Evolutionary conservation across 2,113 vertebrate genomes (phyloP).

Genomic region (Nipponia nippon): DNA sequence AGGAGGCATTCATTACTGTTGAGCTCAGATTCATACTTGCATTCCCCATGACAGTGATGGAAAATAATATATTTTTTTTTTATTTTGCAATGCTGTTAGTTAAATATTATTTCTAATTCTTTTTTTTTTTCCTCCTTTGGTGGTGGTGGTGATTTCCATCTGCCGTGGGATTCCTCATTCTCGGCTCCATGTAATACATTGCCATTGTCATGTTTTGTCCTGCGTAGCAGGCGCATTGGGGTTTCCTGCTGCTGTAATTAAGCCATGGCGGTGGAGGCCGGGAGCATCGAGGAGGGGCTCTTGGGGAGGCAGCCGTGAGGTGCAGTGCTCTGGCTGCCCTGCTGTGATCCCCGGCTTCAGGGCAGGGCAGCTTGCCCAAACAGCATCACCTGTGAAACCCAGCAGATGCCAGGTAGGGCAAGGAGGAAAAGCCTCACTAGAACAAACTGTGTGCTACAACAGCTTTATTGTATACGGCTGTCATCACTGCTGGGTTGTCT

Average conservation of each 20-base stretch:
- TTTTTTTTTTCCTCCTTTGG: background rate
- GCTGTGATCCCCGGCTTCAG: background rate
- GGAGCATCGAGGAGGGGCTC: accelerated
- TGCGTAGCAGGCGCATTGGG: accelerated
- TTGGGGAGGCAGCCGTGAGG: accelerated
- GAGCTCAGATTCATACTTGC: background rate
- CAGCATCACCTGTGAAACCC: background rate
- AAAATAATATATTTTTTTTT: background rate
- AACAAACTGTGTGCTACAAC: background rate
- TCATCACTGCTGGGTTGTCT: background rate
- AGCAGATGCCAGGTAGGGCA: background rate
- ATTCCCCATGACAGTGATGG: background rate
- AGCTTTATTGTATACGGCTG: background rate
- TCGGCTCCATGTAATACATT: accelerated
- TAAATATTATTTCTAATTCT: background rate
- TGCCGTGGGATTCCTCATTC: background rate
- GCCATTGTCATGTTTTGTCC: background rate
- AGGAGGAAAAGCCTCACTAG: background rate
- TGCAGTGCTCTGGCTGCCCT: background rate
- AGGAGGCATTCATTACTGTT: background rate
- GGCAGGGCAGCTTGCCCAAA: background rate
- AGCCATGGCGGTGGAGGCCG: accelerated
- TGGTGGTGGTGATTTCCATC: background rate
- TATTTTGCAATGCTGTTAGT: background rate
- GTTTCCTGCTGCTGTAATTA: background rate